A percentile compares a stretch with the other conserved stretches of the same genome.
phyloP scores from a whole-genome alignment of 2,888 invertebrate genomes.

The Cremastobaeus sp. region DNA sequence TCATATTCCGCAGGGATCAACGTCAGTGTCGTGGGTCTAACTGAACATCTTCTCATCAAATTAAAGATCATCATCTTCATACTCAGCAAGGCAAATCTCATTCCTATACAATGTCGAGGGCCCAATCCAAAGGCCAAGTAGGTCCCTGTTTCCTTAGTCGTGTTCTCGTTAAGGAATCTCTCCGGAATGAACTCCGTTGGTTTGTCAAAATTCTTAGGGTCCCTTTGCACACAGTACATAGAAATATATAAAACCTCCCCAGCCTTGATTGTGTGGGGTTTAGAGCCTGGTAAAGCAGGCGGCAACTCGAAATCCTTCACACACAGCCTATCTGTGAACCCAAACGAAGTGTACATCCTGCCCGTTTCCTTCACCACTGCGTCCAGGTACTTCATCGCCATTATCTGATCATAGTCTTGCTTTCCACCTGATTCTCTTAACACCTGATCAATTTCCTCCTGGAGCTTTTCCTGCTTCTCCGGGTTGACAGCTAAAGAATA shows the following conservation, averaged over 20 bases:
- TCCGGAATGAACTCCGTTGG: conserved; percentile 76
- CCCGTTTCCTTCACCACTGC: conserved; percentile 77
- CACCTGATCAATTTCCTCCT: conserved; percentile 68
- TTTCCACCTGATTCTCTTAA: conserved; percentile 70
- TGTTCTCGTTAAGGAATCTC: conserved; percentile 69
- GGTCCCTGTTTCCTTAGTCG: conserved; percentile 33
- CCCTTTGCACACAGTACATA: conserved; percentile 69
- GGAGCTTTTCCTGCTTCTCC: conserved; percentile 78
- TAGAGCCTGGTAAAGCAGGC: conserved; percentile 64
- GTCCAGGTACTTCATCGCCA: conserved; percentile 80
- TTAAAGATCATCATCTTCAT: conserved; percentile 64
- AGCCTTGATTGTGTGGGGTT: conserved; percentile 69
- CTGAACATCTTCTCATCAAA: conserved; percentile 59
- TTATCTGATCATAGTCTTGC: conserved; percentile 76
- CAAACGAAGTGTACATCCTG: conserved; percentile 60
- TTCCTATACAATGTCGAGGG: conserved; percentile 74
- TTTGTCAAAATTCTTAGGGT: conserved; percentile 64
- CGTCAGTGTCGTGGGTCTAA: conserved; percentile 74
- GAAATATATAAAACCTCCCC: conserved; percentile 71
- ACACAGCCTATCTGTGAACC: conserved; percentile 69
- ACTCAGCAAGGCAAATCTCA: conserved; percentile 63
- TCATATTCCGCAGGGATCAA: conserved; percentile 71
- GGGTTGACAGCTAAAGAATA: conserved; percentile 73
- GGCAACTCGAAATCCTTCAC: conserved; percentile 69
- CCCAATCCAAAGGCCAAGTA: conserved; percentile 75